Percentiles rank a stretch among this genome's conserved stretches.
These are phyloP conservation scores for Orius laevigatus DNA, from an alignment of 1,140 invertebrate genomes.

Conservation along the genomic window DNA sequence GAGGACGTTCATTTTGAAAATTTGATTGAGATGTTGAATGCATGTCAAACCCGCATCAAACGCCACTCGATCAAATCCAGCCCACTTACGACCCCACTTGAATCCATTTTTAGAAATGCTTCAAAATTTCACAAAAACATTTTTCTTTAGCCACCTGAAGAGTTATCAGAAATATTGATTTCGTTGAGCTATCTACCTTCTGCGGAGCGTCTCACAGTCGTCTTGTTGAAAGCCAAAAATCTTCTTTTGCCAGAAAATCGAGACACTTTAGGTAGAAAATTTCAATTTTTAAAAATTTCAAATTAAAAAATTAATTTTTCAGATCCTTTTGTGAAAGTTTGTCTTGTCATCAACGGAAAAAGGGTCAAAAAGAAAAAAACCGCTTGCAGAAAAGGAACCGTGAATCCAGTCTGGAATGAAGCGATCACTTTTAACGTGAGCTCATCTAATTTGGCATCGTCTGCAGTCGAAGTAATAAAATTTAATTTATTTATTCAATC, in stretches of 20 bases:
- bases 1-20: too few species aligned
- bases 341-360: slow-evolving; percentile 68
- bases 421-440: slow-evolving; percentile 78
- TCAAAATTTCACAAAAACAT: background rate
- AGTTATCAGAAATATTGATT: slow-evolving; percentile 61
- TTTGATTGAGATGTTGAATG: too few species aligned
- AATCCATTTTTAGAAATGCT: background rate
- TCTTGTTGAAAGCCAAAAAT: slow-evolving; percentile 69
- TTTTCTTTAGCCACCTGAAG: slow-evolving; percentile 42
- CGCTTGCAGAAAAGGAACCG: slow-evolving; percentile 65
- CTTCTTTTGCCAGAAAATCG: slow-evolving; percentile 49
- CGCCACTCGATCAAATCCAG: too few species aligned
- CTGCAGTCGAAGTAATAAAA: slow-evolving; percentile 52
- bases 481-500: background rate
- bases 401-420: slow-evolving; percentile 90
- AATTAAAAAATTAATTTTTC: slow-evolving; percentile 12
- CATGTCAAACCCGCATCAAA: too few species aligned
- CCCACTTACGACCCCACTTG: too few species aligned
- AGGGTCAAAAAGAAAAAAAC: slow-evolving; percentile 83
- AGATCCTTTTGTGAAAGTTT: slow-evolving; percentile 87
- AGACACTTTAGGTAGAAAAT: slow-evolving; percentile 37
- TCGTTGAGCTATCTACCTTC: slow-evolving; percentile 74
- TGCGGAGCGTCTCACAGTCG: slow-evolving; percentile 67
- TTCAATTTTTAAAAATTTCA: background rate
- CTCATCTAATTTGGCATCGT: slow-evolving; percentile 43